These are phyloP conservation scores for Aphidius colemani DNA, from an alignment of 2,888 invertebrate genomes.

Conservation along the genomic window DNA sequence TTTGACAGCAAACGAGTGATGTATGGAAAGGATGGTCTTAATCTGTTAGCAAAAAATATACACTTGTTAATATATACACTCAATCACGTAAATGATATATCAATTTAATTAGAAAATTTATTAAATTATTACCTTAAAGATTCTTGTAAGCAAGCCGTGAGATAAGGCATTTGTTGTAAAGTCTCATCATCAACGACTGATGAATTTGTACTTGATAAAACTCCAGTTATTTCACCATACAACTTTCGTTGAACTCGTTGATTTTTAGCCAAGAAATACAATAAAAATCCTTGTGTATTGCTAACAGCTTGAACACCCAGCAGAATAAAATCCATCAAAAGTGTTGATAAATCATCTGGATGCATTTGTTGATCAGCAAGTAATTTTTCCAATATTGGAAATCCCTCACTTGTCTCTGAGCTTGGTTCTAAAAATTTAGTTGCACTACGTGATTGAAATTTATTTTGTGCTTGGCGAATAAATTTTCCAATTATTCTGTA, in stretches of 20 bases:
- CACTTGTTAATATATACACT: too few species aligned
- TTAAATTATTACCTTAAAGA: conserved; percentile 62
- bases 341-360: conserved; percentile 68
- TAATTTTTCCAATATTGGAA: conserved; percentile 64
- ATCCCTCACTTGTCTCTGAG: conserved; percentile 34
- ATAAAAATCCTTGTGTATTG: conserved; percentile 67
- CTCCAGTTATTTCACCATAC: conserved; percentile 65
- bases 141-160: conserved; percentile 71
- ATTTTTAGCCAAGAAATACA: conserved; percentile 72
- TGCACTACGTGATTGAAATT: conserved; percentile 11
- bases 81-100: neutral
- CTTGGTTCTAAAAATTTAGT: conserved; percentile 38
- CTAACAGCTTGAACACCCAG: conserved; percentile 70
- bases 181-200: conserved; percentile 44
- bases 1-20: conserved; percentile 66
- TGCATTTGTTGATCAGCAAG: conserved; percentile 64
- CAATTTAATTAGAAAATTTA: neutral
- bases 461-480: conserved; percentile 60
- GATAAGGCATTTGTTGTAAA: conserved; percentile 60
- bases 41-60: conserved; percentile 51
- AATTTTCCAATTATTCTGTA: conserved; percentile 67
- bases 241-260: conserved; percentile 68
- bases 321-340: conserved; percentile 70
- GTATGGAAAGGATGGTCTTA: conserved; percentile 70
- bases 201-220: conserved; percentile 53